Evolutionary conservation across 2,797 vertebrate genomes (phyloP).

Genomic region (Acanthurus tractus): DNA sequence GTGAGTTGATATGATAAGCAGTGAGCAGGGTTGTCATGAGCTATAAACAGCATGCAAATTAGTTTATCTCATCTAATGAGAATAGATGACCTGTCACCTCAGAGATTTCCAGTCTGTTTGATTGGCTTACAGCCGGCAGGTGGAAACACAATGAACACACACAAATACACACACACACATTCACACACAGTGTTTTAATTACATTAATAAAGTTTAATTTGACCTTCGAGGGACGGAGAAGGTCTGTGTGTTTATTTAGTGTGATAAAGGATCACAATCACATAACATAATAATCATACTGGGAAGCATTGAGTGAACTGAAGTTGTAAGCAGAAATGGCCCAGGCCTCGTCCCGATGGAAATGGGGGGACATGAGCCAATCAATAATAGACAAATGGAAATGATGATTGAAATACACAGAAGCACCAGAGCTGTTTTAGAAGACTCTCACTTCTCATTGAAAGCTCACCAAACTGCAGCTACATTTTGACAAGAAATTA

Average conservation of each 20-base stretch:
- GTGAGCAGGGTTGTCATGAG: slow-evolving; percentile 36
- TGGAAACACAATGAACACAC: slow-evolving; percentile 5
- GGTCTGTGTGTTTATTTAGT: slow-evolving; percentile 30
- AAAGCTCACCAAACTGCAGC: not conserved
- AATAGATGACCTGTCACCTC: slow-evolving; percentile 58
- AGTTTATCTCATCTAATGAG: slow-evolving; percentile 68
- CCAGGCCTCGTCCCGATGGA: slow-evolving; percentile 30
- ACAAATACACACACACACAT: not conserved
- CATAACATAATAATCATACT: slow-evolving; percentile 14
- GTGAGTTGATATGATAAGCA: slow-evolving; percentile 18
- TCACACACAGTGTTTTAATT: slow-evolving; percentile 28
- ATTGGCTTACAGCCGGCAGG: slow-evolving; percentile 33
- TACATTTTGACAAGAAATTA: not conserved
- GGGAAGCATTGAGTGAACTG: slow-evolving; percentile 27
- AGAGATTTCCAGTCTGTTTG: slow-evolving; percentile 45
- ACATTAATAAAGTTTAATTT: slow-evolving; percentile 48
- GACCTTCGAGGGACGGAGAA: slow-evolving; percentile 12
- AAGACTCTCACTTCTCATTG: not conserved
- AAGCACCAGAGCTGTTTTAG: not conserved
- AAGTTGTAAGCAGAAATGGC: slow-evolving; percentile 28
- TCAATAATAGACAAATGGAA: slow-evolving; percentile 51
- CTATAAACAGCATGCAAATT: slow-evolving; percentile 68
- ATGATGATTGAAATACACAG: slow-evolving; percentile 29
- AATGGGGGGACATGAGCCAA: slow-evolving; percentile 20
- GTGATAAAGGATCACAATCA: slow-evolving; percentile 2